Conservation (phyloP, 2,797 vertebrate species). For the Phylloscopus collybita region DNA sequence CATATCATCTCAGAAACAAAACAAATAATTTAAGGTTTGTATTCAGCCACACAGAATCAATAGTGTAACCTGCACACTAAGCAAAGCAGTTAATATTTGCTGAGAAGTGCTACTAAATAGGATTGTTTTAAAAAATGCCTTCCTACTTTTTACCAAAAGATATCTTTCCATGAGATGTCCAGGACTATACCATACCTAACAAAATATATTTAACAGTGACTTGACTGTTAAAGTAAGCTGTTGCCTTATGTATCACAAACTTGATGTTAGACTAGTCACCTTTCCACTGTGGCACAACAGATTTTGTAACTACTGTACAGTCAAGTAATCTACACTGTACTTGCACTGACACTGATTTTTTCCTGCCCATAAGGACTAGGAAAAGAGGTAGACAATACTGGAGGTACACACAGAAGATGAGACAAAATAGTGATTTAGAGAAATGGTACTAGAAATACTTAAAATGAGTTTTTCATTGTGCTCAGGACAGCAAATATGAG, state of each 20-base stretch:
- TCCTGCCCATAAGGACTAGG: background rate
- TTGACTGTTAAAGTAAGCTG: background rate
- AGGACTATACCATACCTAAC: background rate
- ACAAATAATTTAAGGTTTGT: background rate
- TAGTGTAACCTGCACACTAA: background rate
- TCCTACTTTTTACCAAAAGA: background rate
- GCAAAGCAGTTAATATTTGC: background rate
- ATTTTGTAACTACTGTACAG: background rate
- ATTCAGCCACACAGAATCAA: background rate
- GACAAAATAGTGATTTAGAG: background rate
- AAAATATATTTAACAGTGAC: background rate
- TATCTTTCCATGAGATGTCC: background rate
- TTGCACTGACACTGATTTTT: background rate
- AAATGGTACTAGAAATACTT: background rate
- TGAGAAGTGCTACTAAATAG: background rate
- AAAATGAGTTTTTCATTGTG: background rate
- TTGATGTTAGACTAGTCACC: background rate
- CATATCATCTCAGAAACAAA: background rate
- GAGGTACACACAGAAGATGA: background rate
- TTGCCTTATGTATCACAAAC: fast-evolving
- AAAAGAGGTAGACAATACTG: background rate
- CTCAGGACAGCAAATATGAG: background rate
- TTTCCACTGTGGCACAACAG: background rate
- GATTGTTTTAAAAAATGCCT: background rate
- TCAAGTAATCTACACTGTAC: background rate